A percentile compares a stretch with the other conserved stretches of the same genome.
phyloP scores from a whole-genome alignment of 2,888 invertebrate genomes.

The Hyles lineata region DNA sequence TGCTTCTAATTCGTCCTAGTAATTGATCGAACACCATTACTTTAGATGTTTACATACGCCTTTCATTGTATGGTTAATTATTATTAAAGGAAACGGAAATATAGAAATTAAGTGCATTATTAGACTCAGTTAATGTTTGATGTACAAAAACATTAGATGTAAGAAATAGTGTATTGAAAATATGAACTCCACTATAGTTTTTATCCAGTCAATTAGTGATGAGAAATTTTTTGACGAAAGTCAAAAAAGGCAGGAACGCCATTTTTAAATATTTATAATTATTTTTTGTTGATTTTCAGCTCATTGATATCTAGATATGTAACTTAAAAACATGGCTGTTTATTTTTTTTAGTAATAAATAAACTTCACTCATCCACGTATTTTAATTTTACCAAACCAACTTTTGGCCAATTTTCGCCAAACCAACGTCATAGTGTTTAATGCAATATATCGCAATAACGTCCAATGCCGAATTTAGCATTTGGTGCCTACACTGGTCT shows the following conservation, averaged over 20 bases:
- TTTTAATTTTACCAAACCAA: conserved; percentile 22
- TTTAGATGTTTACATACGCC: background rate
- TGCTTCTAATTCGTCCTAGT: background rate
- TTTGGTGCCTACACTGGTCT: too few species aligned
- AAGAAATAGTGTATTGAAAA: conserved; percentile 41
- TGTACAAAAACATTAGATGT: conserved; percentile 48
- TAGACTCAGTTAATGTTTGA: conserved; percentile 39
- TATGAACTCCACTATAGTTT: conserved; percentile 46
- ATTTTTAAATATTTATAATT: conserved; percentile 27
- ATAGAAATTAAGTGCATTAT: conserved; percentile 28
- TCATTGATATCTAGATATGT: conserved; percentile 30
- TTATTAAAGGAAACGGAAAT: background rate
- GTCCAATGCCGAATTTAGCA: too few species aligned
- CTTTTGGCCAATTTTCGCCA: too few species aligned
- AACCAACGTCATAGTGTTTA: too few species aligned
- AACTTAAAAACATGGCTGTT: conserved; percentile 44
- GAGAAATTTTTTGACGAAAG: conserved; percentile 21
- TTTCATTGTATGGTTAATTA: background rate
- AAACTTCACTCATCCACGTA: background rate
- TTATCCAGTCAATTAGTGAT: conserved; percentile 40
- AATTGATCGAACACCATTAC: background rate
- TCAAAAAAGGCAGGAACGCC: conserved; percentile 1
- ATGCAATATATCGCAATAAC: too few species aligned
- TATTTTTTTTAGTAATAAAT: conserved; percentile 37
- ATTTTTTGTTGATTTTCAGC: conserved; percentile 34